Conservation (phyloP, 2,113 vertebrate species). For the Poecilia latipinna region DNA sequence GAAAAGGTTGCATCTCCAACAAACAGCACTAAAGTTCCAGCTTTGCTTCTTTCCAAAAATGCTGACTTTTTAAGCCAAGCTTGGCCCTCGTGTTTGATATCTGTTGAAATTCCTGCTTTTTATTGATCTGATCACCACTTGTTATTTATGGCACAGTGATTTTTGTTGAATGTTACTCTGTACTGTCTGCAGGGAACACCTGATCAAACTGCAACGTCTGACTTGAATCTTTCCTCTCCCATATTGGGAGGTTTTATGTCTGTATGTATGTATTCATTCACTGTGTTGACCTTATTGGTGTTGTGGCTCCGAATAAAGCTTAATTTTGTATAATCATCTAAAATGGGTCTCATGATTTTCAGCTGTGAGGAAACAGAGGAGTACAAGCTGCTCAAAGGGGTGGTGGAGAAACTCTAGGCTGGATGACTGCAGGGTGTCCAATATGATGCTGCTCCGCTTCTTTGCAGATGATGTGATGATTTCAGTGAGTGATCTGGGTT, state of each 20-base stretch:
- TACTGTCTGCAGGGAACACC: slow-evolving; percentile 59
- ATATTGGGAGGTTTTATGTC: slow-evolving; percentile 73
- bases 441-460: too few relatives aligned
- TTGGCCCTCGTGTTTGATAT: slow-evolving; percentile 30
- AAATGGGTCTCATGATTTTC: not conserved
- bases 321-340: slow-evolving; percentile 60
- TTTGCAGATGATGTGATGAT: too few relatives aligned
- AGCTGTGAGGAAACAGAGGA: not conserved
- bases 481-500: too few relatives aligned
- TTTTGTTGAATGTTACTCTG: slow-evolving; percentile 66
- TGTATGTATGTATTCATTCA: slow-evolving; percentile 50
- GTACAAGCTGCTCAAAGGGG: too few relatives aligned
- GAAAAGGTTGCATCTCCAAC: slow-evolving; percentile 19
- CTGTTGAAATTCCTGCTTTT: slow-evolving; percentile 31
- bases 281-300: slow-evolving; percentile 51
- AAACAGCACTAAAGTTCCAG: slow-evolving; percentile 37
- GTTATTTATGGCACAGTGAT: slow-evolving; percentile 70
- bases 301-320: slow-evolving; percentile 66
- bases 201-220: slow-evolving; percentile 61
- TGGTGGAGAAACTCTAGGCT: too few relatives aligned
- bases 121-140: slow-evolving; percentile 41
- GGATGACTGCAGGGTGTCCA: too few relatives aligned
- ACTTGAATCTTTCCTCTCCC: slow-evolving; percentile 74
- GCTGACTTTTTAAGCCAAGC: slow-evolving; percentile 24
- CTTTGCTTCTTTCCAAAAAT: slow-evolving; percentile 17